Evolutionary conservation across 2,888 invertebrate species (phyloP).

Genomic region (Thera britannica): DNA sequence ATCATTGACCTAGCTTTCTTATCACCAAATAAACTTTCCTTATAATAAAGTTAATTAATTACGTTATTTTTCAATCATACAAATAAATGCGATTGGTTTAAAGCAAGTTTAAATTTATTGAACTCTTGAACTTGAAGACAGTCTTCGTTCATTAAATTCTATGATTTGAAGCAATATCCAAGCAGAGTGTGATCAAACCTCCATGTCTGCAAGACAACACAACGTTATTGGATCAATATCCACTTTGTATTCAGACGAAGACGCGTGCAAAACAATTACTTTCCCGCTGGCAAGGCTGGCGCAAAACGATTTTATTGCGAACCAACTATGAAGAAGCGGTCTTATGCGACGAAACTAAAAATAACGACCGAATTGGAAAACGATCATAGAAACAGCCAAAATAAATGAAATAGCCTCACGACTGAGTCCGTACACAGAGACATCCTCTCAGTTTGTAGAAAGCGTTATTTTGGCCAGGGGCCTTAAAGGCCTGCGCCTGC

Average conservation of each 20-base stretch:
- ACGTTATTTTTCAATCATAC: too few relatives aligned
- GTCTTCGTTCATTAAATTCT: too few relatives aligned
- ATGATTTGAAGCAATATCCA: not conserved
- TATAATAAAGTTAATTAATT: too few relatives aligned
- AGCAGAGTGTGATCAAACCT: conserved; percentile 4
- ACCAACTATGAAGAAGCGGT: conserved; percentile 4
- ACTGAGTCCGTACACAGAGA: too few relatives aligned
- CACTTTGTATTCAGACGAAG: conserved; percentile 32
- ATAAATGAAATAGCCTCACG: not conserved
- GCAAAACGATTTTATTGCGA: conserved; percentile 17
- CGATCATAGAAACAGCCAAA: not conserved
- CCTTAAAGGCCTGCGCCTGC: too few relatives aligned
- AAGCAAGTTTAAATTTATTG: too few relatives aligned
- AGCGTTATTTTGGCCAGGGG: too few relatives aligned
- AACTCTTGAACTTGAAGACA: too few relatives aligned
- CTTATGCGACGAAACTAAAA: conserved; percentile 12
- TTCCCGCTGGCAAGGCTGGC: conserved; percentile 22
- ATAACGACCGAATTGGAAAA: conserved; percentile 8
- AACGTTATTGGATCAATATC: conserved; percentile 25
- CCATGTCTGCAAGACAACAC: conserved; percentile 18
- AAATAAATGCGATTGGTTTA: too few relatives aligned
- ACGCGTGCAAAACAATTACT: conserved; percentile 34
- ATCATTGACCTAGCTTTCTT: not conserved
- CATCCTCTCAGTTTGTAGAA: too few relatives aligned
- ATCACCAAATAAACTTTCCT: too few relatives aligned